phyloP scores from a whole-genome alignment of 2,113 vertebrate genomes.

The Phylloscopus whistleri region DNA sequence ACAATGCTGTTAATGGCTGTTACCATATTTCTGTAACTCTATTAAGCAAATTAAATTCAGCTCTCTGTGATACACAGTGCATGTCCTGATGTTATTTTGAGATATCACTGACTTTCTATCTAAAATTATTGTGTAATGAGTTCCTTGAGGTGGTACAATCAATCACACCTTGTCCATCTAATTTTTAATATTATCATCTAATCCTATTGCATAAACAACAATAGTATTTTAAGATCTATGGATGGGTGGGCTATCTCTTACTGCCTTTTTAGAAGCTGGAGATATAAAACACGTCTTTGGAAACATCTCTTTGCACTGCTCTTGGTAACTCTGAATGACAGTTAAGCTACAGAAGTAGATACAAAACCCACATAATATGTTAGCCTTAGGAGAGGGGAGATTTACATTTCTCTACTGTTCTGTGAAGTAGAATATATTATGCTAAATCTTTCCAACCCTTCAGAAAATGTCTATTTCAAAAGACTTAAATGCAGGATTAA shows the following conservation, averaged over 20 bases:
- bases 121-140: not conserved
- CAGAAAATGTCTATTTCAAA: not conserved
- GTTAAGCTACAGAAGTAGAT: not conserved
- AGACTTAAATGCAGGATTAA: not conserved
- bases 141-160: not conserved
- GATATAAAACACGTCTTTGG: not conserved
- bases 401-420: not conserved
- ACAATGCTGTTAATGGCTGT: not conserved
- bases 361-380: not conserved
- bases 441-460: not conserved
- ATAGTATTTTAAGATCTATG: not conserved
- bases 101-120: not conserved
- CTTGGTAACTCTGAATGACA: not conserved
- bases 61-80: not conserved
- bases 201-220: not conserved
- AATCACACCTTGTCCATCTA: not conserved
- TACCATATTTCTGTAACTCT: not conserved
- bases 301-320: not conserved
- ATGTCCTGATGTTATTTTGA: not conserved
- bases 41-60: not conserved
- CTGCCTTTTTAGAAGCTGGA: not conserved
- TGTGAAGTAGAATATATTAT: not conserved
- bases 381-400: not conserved
- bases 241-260: fast-evolving
- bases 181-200: not conserved